phyloP scores from a whole-genome alignment of 92 coral and sea anemone species.

The Phenganax marumi region DNA sequence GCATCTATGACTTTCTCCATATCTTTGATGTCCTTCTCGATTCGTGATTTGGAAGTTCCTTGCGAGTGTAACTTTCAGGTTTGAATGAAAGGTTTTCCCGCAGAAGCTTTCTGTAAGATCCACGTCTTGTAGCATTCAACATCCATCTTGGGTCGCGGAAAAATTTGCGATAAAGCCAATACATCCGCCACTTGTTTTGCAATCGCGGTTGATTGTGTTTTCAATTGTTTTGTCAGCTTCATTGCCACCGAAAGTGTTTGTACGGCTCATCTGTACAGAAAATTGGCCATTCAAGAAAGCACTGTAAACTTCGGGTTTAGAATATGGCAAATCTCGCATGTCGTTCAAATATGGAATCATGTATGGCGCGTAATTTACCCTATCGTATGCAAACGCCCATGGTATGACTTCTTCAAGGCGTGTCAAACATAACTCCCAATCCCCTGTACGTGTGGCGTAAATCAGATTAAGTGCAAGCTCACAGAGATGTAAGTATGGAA shows the following conservation, averaged over 20 bases:
- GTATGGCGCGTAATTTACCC: conserved; percentile 23
- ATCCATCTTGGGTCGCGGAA: background rate
- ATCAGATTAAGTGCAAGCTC: conserved; percentile 42
- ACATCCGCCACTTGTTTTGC: conserved; percentile 59
- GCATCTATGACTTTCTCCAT: conserved; percentile 11
- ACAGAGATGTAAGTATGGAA: conserved; percentile 44
- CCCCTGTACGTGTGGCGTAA: conserved; percentile 29
- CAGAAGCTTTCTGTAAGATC: background rate
- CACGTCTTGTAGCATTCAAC: too few species aligned
- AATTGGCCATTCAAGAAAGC: conserved; percentile 50
- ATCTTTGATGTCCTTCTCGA: conserved; percentile 9
- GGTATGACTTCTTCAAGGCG: conserved; percentile 38
- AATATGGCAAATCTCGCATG: conserved; percentile 51
- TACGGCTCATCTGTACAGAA: conserved; percentile 44
- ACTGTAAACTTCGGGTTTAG: conserved; percentile 57
- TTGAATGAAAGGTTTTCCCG: background rate
- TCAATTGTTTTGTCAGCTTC: conserved; percentile 58
- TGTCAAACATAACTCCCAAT: conserved; percentile 40
- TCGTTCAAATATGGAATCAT: conserved; percentile 51
- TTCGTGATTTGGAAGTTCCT: conserved; percentile 12
- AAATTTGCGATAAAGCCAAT: conserved; percentile 59
- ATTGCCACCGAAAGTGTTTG: conserved; percentile 55
- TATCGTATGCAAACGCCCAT: conserved; percentile 37
- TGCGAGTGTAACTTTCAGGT: conserved; percentile 7
- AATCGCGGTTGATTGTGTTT: conserved; percentile 60